phyloP scores from a whole-genome alignment of 1,140 invertebrate genomes.

The Cardiocondyla obscurior region DNA sequence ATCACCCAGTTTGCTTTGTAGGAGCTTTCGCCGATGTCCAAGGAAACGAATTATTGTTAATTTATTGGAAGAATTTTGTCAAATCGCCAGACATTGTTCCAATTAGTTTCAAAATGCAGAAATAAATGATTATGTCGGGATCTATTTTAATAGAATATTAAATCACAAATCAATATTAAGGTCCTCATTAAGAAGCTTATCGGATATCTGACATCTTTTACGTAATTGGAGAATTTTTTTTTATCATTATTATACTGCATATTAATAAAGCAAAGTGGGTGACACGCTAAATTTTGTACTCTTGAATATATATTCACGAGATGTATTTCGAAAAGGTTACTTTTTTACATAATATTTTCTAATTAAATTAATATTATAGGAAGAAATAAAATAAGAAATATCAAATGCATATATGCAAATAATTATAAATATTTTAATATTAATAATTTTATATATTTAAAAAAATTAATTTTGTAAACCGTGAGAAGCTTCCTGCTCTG shows the following conservation, averaged over 20 bases:
- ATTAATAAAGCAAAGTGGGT: slow-evolving; percentile 18
- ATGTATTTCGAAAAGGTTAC: background rate
- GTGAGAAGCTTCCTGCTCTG: background rate
- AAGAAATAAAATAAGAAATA: background rate
- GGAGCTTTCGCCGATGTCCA: background rate
- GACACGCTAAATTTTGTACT: background rate
- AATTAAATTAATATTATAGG: background rate
- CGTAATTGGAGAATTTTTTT: background rate
- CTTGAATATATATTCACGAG: background rate
- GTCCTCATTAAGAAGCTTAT: background rate
- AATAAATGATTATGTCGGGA: slow-evolving; percentile 27
- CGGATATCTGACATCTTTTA: background rate
- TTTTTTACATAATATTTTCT: background rate
- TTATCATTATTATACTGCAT: background rate
- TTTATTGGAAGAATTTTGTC: slow-evolving; percentile 60
- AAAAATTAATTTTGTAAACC: background rate
- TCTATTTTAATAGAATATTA: slow-evolving; percentile 58
- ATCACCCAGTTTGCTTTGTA: slow-evolving; percentile 25
- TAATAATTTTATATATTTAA: no score
- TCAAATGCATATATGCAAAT: background rate
- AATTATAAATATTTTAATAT: background rate
- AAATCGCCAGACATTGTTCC: slow-evolving; percentile 64
- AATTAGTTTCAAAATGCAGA: slow-evolving; percentile 53
- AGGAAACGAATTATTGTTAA: slow-evolving; percentile 39
- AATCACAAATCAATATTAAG: slow-evolving; percentile 19